Conservation (phyloP, 2,797 vertebrate species). For the Morus bassanus region DNA sequence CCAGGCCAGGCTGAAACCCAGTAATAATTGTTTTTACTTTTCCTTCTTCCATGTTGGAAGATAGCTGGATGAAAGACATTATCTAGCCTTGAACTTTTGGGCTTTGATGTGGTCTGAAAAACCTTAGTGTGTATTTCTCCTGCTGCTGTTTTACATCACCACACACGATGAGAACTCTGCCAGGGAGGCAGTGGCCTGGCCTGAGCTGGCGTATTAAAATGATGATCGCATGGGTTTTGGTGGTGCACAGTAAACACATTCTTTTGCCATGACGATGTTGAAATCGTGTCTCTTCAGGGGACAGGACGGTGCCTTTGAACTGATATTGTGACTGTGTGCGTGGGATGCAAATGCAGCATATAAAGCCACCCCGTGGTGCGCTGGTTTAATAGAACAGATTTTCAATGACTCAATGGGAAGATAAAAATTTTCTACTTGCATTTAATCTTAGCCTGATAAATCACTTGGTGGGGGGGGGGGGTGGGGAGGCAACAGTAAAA, state of each 20-base stretch:
- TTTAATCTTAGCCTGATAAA: constrained; percentile 23
- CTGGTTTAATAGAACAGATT: constrained; percentile 4
- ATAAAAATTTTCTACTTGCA: not conserved
- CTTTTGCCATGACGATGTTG: not conserved
- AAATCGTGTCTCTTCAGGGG: not conserved
- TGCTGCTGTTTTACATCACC: not conserved
- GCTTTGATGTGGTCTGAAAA: not conserved
- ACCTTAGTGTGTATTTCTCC: not conserved
- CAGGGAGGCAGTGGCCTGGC: rapidly evolving
- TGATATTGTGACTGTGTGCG: not conserved
- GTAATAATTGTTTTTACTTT: not conserved
- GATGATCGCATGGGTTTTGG: not conserved
- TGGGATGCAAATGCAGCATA: not conserved
- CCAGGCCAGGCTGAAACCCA: not conserved
- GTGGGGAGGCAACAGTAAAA: not conserved
- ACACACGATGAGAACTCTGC: not conserved
- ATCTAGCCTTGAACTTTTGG: not conserved
- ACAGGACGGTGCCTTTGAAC: not conserved
- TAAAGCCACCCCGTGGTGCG: not conserved
- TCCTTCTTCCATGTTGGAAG: not conserved
- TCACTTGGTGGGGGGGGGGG: not conserved
- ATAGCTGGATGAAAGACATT: not conserved
- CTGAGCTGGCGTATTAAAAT: not conserved
- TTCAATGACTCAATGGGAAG: not conserved
- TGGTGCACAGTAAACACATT: not conserved